Evolutionary conservation across 2,797 vertebrate species (phyloP), one percentile per base, ranked within the genome.

Genomic region (Liparis tanakae): DNA sequence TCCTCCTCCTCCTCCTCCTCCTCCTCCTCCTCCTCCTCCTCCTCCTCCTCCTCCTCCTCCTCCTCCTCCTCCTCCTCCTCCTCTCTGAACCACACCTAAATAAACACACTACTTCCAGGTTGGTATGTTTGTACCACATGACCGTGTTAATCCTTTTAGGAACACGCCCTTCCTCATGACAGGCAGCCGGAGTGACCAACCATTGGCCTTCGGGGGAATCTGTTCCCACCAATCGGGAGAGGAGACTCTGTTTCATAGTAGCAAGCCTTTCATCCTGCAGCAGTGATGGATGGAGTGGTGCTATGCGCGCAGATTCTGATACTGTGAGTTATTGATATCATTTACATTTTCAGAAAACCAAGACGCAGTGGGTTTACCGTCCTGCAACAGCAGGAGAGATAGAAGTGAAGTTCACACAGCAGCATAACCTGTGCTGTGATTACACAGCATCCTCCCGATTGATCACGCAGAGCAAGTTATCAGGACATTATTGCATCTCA

Each of bases 11-110:
- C 25, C 50, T 81, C 51, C 41, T 30, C 72, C 15, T 13, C 34
- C 66, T 30, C 41, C 63, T 70, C 58, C 43, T 41, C 43, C 10
- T 18, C 22, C 34, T 34, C 17, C n/a, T 2, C 25, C 48, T 37
- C 34, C 41, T 30, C 72, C 15, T 13, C 34, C 66, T 30, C 41
- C 63, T 70, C 58, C 43, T 41, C 43, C 10, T 18, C 22, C 34
- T 34, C 17, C n/a, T 2, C 25, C 48, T 64, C 39, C 12, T 33
- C 46, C 9, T 25, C 33, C 33, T 51, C 36, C 20, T 64, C 25
- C 50, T 81, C 51, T 69, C 71, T 71, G 63, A 79, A 85, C 85
- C 88, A 87, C 88, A 87, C 81, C 87, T 88, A 78, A 83, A 74
- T 78, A 84, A 79, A 78, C 71, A 76, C 63, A 71, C 33, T 65